Percentiles rank a stretch among this genome's conserved stretches.
phyloP scores from a whole-genome alignment of 2,888 invertebrate species.

The Drosophila antonietae region DNA sequence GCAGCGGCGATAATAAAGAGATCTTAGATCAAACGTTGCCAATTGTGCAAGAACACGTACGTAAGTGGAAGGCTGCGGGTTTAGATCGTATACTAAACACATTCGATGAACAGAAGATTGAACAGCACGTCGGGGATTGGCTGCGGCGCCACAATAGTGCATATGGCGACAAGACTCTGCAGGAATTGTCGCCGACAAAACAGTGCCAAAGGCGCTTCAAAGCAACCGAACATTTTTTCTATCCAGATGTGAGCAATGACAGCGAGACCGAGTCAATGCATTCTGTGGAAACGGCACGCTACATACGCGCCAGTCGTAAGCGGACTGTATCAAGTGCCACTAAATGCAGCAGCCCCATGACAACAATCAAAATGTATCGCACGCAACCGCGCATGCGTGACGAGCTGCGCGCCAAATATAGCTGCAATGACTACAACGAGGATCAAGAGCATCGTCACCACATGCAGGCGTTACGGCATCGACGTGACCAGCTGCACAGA shows the following conservation, averaged over 20 bases:
- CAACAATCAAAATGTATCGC: constrained; percentile 80
- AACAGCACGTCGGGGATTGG: constrained; percentile 80
- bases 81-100: constrained; percentile 77
- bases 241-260: constrained; percentile 8
- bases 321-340: constrained; percentile 20
- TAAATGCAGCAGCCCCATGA: constrained; percentile 58
- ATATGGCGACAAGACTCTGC: constrained; percentile 37
- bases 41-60: constrained; percentile 72
- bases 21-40: constrained; percentile 79
- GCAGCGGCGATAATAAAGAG: constrained; percentile 49
- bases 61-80: constrained; percentile 78
- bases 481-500: constrained; percentile 41
- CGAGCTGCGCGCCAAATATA: constrained; percentile 74
- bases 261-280: constrained; percentile 78
- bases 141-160: constrained; percentile 71
- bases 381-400: constrained; percentile 67
- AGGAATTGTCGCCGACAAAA: constrained; percentile 2
- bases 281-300: constrained; percentile 81
- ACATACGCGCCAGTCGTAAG: constrained; percentile 76
- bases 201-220: neutral
- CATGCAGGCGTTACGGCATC: constrained; percentile 46
- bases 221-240: neutral
- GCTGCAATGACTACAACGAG: constrained; percentile 49
- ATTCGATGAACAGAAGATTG: constrained; percentile 78
- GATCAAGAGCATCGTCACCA: constrained; percentile 68